phyloP scores from a whole-genome alignment of 2,888 invertebrate species.

The Agrochola macilenta region DNA sequence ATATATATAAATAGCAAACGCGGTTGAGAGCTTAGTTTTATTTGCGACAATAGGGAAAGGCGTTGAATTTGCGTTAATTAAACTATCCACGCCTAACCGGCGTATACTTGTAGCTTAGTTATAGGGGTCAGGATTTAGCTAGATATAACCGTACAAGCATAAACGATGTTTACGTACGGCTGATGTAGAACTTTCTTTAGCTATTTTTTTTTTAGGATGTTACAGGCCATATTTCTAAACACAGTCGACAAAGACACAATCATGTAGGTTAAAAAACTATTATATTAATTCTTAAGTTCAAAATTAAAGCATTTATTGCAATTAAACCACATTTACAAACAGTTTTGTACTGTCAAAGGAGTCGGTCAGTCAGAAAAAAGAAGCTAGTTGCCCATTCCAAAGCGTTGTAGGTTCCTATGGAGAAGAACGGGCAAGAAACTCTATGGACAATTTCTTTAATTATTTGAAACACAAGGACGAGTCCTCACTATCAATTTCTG shows the following conservation, averaged over 20 bases:
- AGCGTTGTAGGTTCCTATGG: neutral
- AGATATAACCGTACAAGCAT: neutral
- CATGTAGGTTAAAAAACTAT: neutral
- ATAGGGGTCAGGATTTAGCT: neutral
- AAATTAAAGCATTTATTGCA: too few species aligned
- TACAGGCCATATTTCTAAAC: neutral
- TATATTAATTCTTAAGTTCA: too few species aligned
- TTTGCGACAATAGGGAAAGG: neutral
- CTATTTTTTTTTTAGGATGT: neutral
- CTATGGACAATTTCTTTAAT: neutral
- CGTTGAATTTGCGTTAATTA: conserved; percentile 1
- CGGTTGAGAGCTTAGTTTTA: neutral
- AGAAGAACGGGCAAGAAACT: neutral
- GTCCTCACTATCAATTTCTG: neutral
- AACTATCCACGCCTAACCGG: neutral
- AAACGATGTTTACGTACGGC: neutral
- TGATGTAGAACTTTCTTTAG: too few species aligned
- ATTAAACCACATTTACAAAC: too few species aligned
- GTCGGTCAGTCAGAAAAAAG: too few species aligned
- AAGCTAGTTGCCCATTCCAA: neutral
- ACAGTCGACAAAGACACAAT: neutral
- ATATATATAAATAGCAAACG: too few species aligned
- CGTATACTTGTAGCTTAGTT: neutral
- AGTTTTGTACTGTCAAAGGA: too few species aligned
- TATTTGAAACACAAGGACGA: neutral